Evolutionary conservation across 2,888 invertebrate species (phyloP).

Genomic region (Orthosia gracilis): DNA sequence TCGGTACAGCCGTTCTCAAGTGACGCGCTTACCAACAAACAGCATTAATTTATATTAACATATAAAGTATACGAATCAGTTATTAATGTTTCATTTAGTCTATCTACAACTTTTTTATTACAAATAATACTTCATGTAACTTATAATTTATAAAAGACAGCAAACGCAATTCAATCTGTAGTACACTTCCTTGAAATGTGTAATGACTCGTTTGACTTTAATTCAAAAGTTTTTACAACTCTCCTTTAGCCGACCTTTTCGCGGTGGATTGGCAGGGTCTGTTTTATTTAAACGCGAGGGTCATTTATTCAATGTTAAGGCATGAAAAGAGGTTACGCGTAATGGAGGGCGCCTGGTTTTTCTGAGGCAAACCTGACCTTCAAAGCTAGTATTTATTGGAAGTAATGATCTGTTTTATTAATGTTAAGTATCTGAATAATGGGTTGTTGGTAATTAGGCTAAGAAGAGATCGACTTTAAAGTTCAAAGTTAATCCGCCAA

Average conservation of each 20-base stretch:
- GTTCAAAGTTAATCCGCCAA: constrained; percentile 16
- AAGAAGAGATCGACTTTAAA: constrained; percentile 6
- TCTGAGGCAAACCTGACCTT: constrained; percentile 24
- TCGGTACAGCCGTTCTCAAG: too few species aligned
- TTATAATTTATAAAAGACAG: not conserved
- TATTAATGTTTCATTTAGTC: too few species aligned
- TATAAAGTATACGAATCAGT: too few species aligned
- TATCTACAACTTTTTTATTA: too few species aligned
- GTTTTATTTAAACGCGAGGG: constrained; percentile 50
- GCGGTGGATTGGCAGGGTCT: constrained; percentile 54
- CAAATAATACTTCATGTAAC: too few species aligned
- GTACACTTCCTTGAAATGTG: constrained; percentile 34
- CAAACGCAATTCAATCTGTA: constrained; percentile 36
- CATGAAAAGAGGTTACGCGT: constrained; percentile 41
- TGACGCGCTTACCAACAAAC: too few species aligned
- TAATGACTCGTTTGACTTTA: constrained; percentile 55
- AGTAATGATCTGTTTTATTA: not conserved
- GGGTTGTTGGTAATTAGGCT: not conserved
- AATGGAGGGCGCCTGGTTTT: constrained; percentile 39
- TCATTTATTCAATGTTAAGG: constrained; percentile 53
- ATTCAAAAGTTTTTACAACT: constrained; percentile 58
- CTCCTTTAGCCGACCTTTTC: constrained; percentile 43
- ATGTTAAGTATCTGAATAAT: not conserved
- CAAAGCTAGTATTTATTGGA: constrained; percentile 23
- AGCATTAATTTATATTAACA: too few species aligned